Conservation (phyloP, 2,888 invertebrate species). For the Omphaloscelis lunosa region DNA sequence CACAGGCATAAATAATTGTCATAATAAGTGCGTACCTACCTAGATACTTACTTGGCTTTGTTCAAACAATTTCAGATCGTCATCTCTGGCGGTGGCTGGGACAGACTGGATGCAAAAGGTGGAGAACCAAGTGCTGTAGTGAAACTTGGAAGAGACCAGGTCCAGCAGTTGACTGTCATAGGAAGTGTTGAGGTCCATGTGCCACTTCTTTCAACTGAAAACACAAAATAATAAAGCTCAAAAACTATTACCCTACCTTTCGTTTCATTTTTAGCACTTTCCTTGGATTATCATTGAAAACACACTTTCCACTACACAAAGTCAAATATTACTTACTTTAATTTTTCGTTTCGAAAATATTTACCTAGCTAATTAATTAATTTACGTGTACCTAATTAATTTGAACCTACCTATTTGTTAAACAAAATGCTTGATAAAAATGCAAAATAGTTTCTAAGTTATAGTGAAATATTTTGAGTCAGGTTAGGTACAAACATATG, state of each 20-base stretch:
- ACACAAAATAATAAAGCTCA: background rate
- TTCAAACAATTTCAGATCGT: background rate
- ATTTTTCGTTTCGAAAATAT: background rate
- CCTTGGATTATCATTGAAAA: background rate
- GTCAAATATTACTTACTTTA: background rate
- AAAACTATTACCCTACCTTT: background rate
- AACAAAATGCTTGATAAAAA: background rate
- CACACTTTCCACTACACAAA: background rate
- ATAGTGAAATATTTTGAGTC: background rate
- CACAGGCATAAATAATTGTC: no score
- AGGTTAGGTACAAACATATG: background rate
- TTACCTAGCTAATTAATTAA: background rate
- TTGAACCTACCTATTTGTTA: background rate
- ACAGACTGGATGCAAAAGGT: background rate
- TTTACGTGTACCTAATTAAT: background rate
- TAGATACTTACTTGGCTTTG: background rate
- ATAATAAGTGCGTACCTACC: background rate
- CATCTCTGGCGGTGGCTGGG: background rate
- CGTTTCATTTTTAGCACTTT: background rate
- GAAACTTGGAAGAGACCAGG: background rate
- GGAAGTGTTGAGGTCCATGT: background rate
- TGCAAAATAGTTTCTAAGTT: background rate
- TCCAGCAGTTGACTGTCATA: background rate
- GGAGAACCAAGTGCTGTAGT: no score
- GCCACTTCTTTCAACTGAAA: constrained; percentile 1